Percentiles rank a stretch among this genome's conserved stretches.
phyloP scores from a whole-genome alignment of 2,797 vertebrate genomes.

The Trematomus bernacchii region DNA sequence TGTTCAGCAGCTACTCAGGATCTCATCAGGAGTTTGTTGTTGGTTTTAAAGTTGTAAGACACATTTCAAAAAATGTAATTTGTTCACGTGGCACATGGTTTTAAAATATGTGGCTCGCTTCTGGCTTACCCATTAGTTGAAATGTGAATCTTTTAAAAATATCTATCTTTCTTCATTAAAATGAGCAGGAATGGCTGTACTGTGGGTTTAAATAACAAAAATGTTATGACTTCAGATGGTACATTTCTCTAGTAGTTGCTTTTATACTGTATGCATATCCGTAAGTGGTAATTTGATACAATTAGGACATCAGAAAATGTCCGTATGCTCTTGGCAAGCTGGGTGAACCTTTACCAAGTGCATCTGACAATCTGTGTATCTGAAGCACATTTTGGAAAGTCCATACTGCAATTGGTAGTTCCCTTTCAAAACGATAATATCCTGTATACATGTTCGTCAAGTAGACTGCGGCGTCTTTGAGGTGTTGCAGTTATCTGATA shows the following conservation, averaged over 20 bases:
- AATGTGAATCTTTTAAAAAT: background rate
- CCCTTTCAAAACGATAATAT: constrained; percentile 11
- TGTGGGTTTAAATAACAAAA: background rate
- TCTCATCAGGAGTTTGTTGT: constrained; percentile 29
- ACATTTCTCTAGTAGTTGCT: constrained; percentile 1
- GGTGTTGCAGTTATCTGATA: constrained; percentile 20
- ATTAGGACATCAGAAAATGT: constrained; percentile 36
- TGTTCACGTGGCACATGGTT: constrained; percentile 21
- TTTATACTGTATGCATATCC: constrained; percentile 1
- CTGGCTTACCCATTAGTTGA: constrained; percentile 1
- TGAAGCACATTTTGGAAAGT: background rate
- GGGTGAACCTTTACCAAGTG: constrained; percentile 14
- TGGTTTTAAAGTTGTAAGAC: constrained; percentile 36
- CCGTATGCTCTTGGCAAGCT: constrained; percentile 28
- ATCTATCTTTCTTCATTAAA: background rate
- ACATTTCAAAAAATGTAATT: constrained; percentile 29
- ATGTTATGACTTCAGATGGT: background rate
- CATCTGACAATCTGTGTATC: constrained; percentile 22
- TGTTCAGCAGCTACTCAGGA: constrained; percentile 30
- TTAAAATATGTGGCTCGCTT: constrained; percentile 11
- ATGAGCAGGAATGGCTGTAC: background rate
- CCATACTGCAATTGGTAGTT: background rate
- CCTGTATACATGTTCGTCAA: constrained; percentile 36
- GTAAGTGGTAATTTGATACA: constrained; percentile 35
- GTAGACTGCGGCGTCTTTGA: constrained; percentile 4